These are phyloP conservation scores for Agriopis marginaria DNA, from an alignment of 2,888 invertebrate genomes.

Conservation along the genomic window DNA sequence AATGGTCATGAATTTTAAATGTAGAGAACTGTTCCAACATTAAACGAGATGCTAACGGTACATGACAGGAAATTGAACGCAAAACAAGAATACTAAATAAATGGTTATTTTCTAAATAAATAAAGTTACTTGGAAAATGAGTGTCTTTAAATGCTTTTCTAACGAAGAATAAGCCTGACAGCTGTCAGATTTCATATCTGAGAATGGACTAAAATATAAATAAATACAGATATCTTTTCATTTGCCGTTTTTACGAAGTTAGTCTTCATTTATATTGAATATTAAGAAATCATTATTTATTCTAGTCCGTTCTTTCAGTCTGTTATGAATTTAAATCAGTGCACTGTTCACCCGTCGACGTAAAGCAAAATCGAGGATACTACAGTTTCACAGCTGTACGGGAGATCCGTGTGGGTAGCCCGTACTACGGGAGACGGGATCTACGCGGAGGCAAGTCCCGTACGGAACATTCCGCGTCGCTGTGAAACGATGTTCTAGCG, in stretches of 20 bases:
- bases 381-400: too few relatives aligned
- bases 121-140: not conserved
- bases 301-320: too few relatives aligned
- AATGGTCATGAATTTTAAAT: constrained; percentile 16
- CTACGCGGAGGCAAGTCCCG: too few relatives aligned
- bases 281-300: too few relatives aligned
- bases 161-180: constrained; percentile 1
- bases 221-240: not conserved
- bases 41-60: not conserved
- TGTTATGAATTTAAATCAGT: too few relatives aligned
- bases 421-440: too few relatives aligned
- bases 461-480: too few relatives aligned
- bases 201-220: not conserved
- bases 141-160: not conserved
- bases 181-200: constrained; percentile 1
- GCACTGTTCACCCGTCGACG: too few relatives aligned
- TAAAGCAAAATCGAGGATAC: too few relatives aligned
- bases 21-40: constrained; percentile 5
- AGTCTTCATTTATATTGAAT: too few relatives aligned
- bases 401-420: too few relatives aligned
- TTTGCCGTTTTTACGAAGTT: not conserved
- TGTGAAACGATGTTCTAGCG: too few relatives aligned
- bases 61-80: constrained; percentile 7
- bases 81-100: not conserved
- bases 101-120: not conserved